Percentiles rank a stretch among this genome's conserved stretches.
Conservation (phyloP, 2,888 invertebrate genomes). For the Herminia tarsipennalis region DNA sequence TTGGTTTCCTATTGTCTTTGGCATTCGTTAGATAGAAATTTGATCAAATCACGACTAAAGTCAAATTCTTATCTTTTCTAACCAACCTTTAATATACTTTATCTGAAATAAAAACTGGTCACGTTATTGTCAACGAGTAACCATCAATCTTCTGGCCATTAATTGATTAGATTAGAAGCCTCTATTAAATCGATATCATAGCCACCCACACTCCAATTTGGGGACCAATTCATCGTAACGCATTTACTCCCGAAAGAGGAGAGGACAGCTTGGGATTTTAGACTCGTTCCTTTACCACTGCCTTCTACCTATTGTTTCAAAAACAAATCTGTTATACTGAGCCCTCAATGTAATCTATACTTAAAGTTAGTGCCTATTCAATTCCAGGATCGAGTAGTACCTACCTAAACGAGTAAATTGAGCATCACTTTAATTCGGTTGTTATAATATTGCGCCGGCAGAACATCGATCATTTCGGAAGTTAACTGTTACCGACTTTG, state of each 20-base stretch:
- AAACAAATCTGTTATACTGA: not conserved
- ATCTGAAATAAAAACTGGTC: conserved; percentile 55
- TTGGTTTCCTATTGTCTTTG: too few species aligned
- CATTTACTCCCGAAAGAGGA: conserved; percentile 28
- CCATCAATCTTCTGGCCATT: conserved; percentile 76
- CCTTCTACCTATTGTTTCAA: conserved; percentile 9
- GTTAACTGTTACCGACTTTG: conserved; percentile 61
- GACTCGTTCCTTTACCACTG: conserved; percentile 10
- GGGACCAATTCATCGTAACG: conserved; percentile 24
- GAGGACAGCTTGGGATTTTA: conserved; percentile 5
- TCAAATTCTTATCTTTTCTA: conserved; percentile 54
- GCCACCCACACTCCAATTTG: conserved; percentile 59
- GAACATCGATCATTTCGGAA: conserved; percentile 66
- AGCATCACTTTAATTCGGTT: conserved; percentile 44
- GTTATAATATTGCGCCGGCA: conserved; percentile 50
- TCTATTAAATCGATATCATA: conserved; percentile 63
- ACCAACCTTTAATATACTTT: conserved; percentile 21
- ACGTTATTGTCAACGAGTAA: conserved; percentile 59
- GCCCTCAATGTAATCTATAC: conserved; percentile 7
- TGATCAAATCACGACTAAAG: conserved; percentile 26
- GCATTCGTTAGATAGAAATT: conserved; percentile 16
- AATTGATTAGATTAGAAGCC: conserved; percentile 72
- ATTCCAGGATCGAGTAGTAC: too few species aligned
- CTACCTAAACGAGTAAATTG: too few species aligned
- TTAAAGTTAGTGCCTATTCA: too few species aligned